phyloP scores from a whole-genome alignment of 2,888 invertebrate species.

The Lysandra bellargus region DNA sequence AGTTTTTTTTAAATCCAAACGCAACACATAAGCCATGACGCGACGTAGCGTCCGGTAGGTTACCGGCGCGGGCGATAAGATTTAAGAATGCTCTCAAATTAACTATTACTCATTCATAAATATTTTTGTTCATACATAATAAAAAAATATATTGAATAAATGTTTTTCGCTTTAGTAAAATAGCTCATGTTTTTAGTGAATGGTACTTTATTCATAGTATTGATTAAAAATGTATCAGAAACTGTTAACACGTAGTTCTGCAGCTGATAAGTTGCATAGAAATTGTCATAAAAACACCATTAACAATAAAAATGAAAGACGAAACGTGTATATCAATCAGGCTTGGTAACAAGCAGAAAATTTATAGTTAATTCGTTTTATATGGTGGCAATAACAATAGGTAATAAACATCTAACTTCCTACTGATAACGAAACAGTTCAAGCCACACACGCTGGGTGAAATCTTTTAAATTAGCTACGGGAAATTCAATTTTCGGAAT shows the following conservation, averaged over 20 bases:
- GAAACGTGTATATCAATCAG: conserved; percentile 3
- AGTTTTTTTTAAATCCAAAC: background rate
- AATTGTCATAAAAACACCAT: conserved; percentile 5
- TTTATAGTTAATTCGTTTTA: conserved; percentile 12
- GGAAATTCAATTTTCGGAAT: background rate
- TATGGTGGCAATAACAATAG: conserved; percentile 14
- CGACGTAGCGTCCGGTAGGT: background rate
- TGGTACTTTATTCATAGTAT: background rate
- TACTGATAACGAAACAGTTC: conserved; percentile 17
- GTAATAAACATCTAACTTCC: conserved; percentile 8
- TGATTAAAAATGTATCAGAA: background rate
- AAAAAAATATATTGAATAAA: too few species aligned
- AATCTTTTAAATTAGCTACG: background rate
- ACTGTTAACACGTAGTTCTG: background rate
- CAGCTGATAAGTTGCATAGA: background rate
- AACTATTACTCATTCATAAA: background rate
- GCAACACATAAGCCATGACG: background rate
- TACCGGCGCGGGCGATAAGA: background rate
- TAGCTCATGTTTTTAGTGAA: background rate
- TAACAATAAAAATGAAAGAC: background rate
- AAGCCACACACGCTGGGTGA: background rate
- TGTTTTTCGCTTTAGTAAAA: too few species aligned
- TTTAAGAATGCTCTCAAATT: background rate
- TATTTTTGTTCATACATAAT: too few species aligned
- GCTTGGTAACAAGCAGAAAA: conserved; percentile 14